Conservation (phyloP, 2,113 vertebrate genomes). For the Bos indicus region DNA sequence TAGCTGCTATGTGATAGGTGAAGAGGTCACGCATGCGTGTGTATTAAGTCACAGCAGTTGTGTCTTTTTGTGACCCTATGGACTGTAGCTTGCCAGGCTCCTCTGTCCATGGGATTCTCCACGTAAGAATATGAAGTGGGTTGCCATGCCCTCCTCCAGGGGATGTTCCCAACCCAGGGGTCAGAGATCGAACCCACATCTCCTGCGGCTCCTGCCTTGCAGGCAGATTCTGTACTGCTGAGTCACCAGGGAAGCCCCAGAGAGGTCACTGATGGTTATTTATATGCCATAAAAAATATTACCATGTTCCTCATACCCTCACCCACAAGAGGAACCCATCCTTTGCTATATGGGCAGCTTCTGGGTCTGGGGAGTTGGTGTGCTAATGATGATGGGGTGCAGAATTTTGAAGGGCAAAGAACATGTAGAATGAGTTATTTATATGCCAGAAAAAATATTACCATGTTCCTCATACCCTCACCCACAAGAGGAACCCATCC, state of each 20-base stretch:
- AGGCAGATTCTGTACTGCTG: no score
- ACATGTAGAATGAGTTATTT: not conserved
- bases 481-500: not conserved
- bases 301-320: not conserved
- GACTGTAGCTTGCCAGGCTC: not conserved
- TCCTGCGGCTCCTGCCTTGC: no score
- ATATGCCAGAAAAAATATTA: not conserved
- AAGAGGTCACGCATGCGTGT: rapidly evolving
- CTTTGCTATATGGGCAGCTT: not conserved
- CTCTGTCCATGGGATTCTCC: not conserved
- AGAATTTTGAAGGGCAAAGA: not conserved
- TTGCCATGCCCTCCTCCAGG: not conserved
- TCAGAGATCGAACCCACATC: no score
- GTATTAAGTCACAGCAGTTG: not conserved
- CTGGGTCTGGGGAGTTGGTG: not conserved
- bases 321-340: not conserved
- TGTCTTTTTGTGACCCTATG: not conserved
- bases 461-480: not conserved
- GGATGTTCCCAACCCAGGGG: no score
- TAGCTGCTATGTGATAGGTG: not conserved
- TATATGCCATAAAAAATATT: not conserved
- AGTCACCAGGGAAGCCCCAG: no score
- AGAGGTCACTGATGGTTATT: not conserved
- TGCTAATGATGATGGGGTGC: not conserved
- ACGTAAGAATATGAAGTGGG: not conserved